Conservation (phyloP, 2,797 vertebrate genomes). For the Sarcoramphus papa region DNA sequence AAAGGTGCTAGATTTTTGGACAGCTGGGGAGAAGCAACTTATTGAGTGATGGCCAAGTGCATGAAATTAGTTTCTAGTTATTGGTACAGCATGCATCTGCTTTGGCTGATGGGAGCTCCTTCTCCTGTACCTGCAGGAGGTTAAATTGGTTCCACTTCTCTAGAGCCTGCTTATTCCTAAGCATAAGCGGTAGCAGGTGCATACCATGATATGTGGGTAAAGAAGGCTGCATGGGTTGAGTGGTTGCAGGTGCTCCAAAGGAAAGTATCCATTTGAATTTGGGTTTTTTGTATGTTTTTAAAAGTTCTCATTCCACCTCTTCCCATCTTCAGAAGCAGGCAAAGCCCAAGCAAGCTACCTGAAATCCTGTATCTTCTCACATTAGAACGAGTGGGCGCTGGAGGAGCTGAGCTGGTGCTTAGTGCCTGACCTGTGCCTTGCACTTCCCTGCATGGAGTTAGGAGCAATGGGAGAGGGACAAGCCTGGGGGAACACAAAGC, state of each 20-base stretch:
- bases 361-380: background rate
- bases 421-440: background rate
- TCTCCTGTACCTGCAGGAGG: background rate
- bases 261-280: background rate
- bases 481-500: background rate
- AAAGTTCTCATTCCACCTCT: background rate
- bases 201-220: accelerated
- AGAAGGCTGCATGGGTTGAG: accelerated
- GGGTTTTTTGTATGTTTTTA: background rate
- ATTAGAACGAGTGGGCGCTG: background rate
- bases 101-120: background rate
- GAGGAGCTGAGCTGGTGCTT: background rate
- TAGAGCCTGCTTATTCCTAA: background rate
- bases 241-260: background rate
- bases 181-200: background rate
- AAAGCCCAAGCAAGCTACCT: background rate
- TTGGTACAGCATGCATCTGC: background rate
- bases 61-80: background rate
- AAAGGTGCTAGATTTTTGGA: background rate
- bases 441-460: accelerated
- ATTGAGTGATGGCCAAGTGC: background rate
- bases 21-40: background rate
- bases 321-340: background rate
- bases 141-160: background rate
- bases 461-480: background rate